Conservation (phyloP, 2,797 vertebrate species). For the Naso thynnoides region DNA sequence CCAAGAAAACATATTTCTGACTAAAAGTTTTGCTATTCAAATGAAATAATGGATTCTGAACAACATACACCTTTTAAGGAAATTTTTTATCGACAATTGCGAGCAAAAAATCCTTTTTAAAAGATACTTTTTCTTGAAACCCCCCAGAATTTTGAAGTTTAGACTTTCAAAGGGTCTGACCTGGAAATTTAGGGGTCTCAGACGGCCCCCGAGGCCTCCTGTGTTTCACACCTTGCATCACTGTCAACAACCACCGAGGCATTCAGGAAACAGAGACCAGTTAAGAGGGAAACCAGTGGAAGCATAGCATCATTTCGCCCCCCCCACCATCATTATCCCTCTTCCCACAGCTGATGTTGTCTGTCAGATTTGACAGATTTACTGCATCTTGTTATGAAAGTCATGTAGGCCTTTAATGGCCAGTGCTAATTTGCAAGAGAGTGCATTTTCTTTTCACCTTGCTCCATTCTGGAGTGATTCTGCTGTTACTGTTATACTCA, state of each 20-base stretch:
- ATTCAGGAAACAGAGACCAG: slow-evolving; percentile 22
- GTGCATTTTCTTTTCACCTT: neutral
- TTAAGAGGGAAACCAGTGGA: slow-evolving; percentile 33
- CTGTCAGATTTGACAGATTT: slow-evolving; percentile 50
- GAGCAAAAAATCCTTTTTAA: too few species aligned
- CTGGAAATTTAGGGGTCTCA: too few species aligned
- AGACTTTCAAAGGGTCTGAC: too few species aligned
- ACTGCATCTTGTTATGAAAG: slow-evolving; percentile 44
- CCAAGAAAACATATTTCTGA: too few species aligned
- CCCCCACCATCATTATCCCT: slow-evolving; percentile 32
- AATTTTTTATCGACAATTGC: too few species aligned
- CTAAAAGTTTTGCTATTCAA: too few species aligned
- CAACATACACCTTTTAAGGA: too few species aligned
- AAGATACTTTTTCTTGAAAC: too few species aligned
- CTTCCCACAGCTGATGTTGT: slow-evolving; percentile 32
- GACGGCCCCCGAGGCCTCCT: too few species aligned
- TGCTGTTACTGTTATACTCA: neutral
- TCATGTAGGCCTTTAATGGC: slow-evolving; percentile 46
- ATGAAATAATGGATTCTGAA: too few species aligned
- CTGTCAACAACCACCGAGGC: slow-evolving; percentile 22
- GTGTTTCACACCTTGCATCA: neutral
- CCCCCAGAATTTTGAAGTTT: too few species aligned
- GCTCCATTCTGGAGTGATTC: neutral
- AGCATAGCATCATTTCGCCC: slow-evolving; percentile 19
- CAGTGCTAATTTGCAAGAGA: slow-evolving; percentile 33